These are phyloP conservation scores for Nematolebias whitei DNA, from an alignment of 2,113 vertebrate species.

Conservation along the genomic window DNA sequence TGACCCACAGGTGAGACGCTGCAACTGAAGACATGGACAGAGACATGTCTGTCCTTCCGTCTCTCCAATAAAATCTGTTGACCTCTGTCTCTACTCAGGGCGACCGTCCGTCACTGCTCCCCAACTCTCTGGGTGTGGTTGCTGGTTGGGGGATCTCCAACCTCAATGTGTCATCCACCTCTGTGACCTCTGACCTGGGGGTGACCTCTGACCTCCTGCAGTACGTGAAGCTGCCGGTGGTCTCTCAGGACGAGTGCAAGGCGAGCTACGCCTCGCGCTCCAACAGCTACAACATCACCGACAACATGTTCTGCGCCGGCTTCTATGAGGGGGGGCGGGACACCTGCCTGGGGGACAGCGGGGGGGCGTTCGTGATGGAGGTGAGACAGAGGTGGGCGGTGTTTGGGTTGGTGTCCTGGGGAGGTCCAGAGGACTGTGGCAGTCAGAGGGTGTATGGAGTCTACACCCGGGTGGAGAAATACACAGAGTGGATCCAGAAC, in stretches of 20 bases:
- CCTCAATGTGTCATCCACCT: conserved; percentile 80
- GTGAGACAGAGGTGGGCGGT: conserved; percentile 84
- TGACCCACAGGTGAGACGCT: conserved; percentile 48
- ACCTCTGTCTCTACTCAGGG: conserved; percentile 46
- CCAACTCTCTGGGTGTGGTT: conserved; percentile 88
- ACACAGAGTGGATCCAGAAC: conserved; percentile 85
- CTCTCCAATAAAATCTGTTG: conserved; percentile 3
- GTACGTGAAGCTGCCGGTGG: conserved; percentile 93
- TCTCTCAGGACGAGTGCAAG: conserved; percentile 87
- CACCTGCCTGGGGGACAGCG: conserved; percentile 95
- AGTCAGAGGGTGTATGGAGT: conserved; percentile 94
- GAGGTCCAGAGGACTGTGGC: conserved; percentile 92
- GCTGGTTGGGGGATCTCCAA: conserved; percentile 95
- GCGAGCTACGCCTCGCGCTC: conserved; percentile 91
- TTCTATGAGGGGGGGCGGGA: conserved; percentile 91
- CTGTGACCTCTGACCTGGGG: conserved; percentile 76
- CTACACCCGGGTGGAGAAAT: conserved; percentile 92
- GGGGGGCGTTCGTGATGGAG: conserved; percentile 89
- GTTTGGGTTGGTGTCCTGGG: conserved; percentile 96
- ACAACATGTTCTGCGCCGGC: conserved; percentile 97
- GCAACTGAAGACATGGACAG: neutral
- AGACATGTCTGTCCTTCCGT: neutral
- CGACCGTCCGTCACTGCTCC: conserved; percentile 70
- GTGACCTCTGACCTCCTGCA: conserved; percentile 88
- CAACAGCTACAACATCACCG: conserved; percentile 89